Conservation (phyloP, 92 coral and sea anemone genomes). For the Plumapathes pennacea region DNA sequence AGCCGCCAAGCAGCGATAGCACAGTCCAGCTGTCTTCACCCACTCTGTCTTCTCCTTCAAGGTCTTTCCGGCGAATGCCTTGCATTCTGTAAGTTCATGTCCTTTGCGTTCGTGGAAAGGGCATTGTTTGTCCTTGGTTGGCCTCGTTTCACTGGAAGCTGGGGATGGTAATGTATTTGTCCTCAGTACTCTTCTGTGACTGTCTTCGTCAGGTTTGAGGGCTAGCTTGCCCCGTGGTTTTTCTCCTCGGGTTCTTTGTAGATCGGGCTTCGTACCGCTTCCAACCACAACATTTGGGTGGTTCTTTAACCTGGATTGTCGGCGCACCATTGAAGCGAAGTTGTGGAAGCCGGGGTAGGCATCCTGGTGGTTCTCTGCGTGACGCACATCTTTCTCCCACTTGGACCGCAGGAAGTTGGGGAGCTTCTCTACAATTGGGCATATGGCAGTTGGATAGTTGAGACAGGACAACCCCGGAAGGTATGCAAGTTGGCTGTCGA, state of each 20-base stretch:
- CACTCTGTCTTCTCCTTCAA: slow-evolving; percentile 24
- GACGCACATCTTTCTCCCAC: slow-evolving; percentile 48
- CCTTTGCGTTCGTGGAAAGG: slow-evolving; percentile 33
- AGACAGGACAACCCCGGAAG: slow-evolving; percentile 48
- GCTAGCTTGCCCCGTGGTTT: too few relatives aligned
- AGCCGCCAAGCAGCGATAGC: slow-evolving; percentile 24
- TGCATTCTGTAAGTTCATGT: slow-evolving; percentile 30
- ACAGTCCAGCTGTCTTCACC: slow-evolving; percentile 21
- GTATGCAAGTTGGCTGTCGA: slow-evolving; percentile 26
- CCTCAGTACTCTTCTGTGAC: slow-evolving; percentile 3
- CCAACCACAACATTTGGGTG: slow-evolving; percentile 19
- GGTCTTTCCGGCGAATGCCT: slow-evolving; percentile 19
- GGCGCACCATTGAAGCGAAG: slow-evolving; percentile 18
- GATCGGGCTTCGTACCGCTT: not conserved
- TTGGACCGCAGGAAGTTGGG: slow-evolving; percentile 22
- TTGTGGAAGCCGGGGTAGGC: slow-evolving; percentile 30
- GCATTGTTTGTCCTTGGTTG: too few relatives aligned
- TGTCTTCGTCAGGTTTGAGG: not conserved
- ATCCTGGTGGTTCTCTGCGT: slow-evolving; percentile 40
- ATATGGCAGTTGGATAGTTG: slow-evolving; percentile 32
- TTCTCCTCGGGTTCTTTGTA: not conserved
- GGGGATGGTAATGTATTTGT: too few relatives aligned
- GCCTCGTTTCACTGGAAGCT: too few relatives aligned
- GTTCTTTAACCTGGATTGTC: slow-evolving; percentile 11
- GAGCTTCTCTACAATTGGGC: slow-evolving; percentile 29